phyloP scores from a whole-genome alignment of 2,888 invertebrate genomes.

The Harpagoxenus sublaevis region DNA sequence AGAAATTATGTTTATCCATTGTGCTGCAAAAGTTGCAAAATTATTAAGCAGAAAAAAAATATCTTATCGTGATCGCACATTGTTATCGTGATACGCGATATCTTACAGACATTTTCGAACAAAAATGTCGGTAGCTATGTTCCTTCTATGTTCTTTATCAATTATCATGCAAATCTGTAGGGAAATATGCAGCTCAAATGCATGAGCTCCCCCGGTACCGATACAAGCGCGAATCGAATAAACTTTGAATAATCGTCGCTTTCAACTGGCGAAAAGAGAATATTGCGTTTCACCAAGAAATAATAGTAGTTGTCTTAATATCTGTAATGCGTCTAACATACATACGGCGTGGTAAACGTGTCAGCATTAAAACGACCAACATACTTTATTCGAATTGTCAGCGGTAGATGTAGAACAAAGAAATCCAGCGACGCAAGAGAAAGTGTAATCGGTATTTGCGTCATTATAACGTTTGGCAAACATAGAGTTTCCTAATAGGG shows the following conservation, averaged over 20 bases:
- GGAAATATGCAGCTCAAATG: background rate
- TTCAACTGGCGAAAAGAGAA: background rate
- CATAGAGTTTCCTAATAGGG: background rate
- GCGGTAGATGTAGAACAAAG: background rate
- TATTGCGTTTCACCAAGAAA: background rate
- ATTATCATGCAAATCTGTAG: background rate
- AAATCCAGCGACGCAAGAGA: background rate
- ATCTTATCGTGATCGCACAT: constrained; percentile 3
- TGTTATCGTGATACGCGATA: background rate
- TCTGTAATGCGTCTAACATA: background rate
- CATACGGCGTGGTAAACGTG: background rate
- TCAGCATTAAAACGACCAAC: background rate
- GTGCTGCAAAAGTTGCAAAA: background rate
- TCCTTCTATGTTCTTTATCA: background rate
- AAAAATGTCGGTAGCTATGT: background rate
- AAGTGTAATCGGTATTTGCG: background rate
- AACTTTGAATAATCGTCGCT: background rate
- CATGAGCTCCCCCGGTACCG: background rate
- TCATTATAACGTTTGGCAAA: constrained; percentile 17
- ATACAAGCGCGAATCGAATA: background rate
- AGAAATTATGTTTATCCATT: background rate
- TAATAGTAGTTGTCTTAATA: background rate
- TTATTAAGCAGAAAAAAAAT: background rate
- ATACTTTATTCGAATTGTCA: background rate
- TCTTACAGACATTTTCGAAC: background rate